These are phyloP conservation scores for Pandemis cinnamomeana DNA, from an alignment of 2,888 invertebrate genomes.

Conservation along the genomic window DNA sequence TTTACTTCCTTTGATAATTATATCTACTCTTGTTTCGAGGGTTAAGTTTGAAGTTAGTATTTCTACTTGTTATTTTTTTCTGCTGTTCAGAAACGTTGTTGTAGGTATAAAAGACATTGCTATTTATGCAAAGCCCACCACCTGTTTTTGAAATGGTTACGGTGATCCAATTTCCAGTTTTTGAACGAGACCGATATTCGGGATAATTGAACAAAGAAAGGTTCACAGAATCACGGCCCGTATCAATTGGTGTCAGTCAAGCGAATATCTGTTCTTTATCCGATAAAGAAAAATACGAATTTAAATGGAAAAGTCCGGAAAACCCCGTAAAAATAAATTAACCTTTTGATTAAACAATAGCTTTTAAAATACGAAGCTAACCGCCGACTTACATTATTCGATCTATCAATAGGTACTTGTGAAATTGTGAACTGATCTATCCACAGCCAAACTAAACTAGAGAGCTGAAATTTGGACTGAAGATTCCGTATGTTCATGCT, in stretches of 20 bases:
- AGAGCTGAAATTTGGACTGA: too few relatives aligned
- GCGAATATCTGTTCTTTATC: not conserved
- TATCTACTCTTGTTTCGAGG: too few relatives aligned
- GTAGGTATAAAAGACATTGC: too few relatives aligned
- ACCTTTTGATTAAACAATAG: not conserved
- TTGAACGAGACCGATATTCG: not conserved
- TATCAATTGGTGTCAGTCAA: constrained; percentile 3
- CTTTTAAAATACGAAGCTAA: not conserved
- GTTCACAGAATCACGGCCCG: constrained; percentile 4
- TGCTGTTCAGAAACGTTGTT: too few relatives aligned
- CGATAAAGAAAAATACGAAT: not conserved
- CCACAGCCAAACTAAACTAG: too few relatives aligned
- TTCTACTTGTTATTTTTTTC: too few relatives aligned
- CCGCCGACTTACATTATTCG: not conserved
- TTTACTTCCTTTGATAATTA: too few relatives aligned
- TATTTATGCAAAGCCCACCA: too few relatives aligned
- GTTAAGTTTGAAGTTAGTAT: too few relatives aligned
- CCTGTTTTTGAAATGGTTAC: not conserved
- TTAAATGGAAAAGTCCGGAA: not conserved
- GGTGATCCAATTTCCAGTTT: not conserved
- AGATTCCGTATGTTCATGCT: too few relatives aligned
- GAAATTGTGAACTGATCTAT: too few relatives aligned
- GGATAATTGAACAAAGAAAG: constrained; percentile 3
- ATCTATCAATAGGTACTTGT: too few relatives aligned
- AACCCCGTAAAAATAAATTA: not conserved